These are phyloP conservation scores for Tamias sibiricus DNA, from an alignment of 2,113 vertebrate species.

Conservation along the genomic window DNA sequence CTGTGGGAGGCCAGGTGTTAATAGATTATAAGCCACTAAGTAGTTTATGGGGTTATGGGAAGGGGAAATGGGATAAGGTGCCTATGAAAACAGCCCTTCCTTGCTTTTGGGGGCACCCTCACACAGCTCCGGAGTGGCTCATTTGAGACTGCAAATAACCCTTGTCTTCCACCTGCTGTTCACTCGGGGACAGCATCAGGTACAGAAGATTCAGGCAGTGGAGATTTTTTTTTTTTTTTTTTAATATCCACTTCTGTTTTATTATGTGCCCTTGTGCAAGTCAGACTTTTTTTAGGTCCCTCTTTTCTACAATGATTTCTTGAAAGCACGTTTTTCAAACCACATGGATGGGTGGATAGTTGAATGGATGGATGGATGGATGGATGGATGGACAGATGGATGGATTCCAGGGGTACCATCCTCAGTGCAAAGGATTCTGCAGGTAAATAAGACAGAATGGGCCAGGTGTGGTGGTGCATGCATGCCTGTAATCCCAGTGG, in stretches of 20 bases:
- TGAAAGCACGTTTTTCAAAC: constrained; percentile 26
- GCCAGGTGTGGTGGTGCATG: neutral
- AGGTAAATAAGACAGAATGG: no score
- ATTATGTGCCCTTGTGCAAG: neutral
- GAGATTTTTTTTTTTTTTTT: neutral
- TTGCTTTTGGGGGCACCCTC: neutral
- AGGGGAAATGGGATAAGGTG: neutral
- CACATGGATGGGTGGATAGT: no score
- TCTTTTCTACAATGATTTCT: constrained; percentile 35
- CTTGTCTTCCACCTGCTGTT: neutral
- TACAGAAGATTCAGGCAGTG: neutral
- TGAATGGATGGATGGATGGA: neutral
- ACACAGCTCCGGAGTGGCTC: neutral
- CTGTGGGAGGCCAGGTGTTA: constrained; percentile 27
- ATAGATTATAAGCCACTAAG: constrained; percentile 48
- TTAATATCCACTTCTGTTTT: neutral
- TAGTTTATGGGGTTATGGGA: constrained; percentile 21
- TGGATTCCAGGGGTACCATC: neutral
- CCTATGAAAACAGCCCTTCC: neutral
- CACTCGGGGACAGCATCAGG: neutral
- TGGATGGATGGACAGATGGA: neutral
- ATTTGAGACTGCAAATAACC: neutral
- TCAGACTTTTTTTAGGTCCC: neutral
- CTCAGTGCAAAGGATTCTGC: neutral
- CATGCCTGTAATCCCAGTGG: no score